Base-by-base conservation (phyloP, 1,140 invertebrate species). In the Watersipora subatra region DNA sequence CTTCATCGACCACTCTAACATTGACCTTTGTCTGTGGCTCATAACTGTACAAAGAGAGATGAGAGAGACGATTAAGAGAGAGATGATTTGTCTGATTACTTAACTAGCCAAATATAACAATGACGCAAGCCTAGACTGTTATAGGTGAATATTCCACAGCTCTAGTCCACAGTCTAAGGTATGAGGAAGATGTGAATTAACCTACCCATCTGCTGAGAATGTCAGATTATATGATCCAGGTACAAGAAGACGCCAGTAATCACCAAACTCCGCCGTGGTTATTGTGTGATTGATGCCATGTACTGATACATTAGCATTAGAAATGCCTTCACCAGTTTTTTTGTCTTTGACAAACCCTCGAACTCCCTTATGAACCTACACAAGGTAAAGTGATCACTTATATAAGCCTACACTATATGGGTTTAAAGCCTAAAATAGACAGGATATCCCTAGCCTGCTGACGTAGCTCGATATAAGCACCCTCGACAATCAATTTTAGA, bases 221-320 rank as follows among this genome's bases (percentile, higher is more conserved):
- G 64, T 69, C 3, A 78, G 28, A 17, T 27, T 88, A 73, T 98
- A 96, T 17, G 79, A 84, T 7, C 94, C 95, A 0, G 93, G 92
- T 20, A 86, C 73, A 0, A 98, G 78, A 20, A 99, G 78, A 67
- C 94, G 83, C 89, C 91, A 98, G 79, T 91, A 99, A 81, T 97
- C 94, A 0, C 96, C 95, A 70, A 69, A 73, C 20, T 61, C 28
- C 30, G 71, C 70, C 24, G 75, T 69, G 0, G 72, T 74, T 20
- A 79, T 59, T 62, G 73, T 75, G 30, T 79, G 73, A 17, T 73
- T 68, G 27, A 77, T 77, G 1, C 72, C 73, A 68, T 85, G 79
- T 1, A 97, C 85, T 1, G 80, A 76, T 55, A 97, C 86, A 2
- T 84, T 86, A 0, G 90, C 91, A 69, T 87, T 85, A 0, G 80